phyloP scores from a whole-genome alignment of 64 coral and sea anemone genomes.

The Pachyseris speciosa region DNA sequence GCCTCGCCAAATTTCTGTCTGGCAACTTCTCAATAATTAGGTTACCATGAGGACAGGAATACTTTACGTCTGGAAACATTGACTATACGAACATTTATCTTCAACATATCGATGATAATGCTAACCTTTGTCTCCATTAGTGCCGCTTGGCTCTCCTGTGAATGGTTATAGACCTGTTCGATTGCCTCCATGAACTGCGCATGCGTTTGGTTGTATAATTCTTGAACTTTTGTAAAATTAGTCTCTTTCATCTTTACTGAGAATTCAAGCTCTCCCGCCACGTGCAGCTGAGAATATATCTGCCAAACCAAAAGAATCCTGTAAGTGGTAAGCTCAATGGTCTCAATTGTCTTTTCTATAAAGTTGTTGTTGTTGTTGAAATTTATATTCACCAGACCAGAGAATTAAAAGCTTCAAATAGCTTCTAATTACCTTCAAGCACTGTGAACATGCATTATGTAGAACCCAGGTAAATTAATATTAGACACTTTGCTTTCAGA shows the following conservation, averaged over 20 bases:
- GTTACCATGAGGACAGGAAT: not conserved
- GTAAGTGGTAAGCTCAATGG: too few relatives aligned
- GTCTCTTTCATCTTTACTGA: not conserved
- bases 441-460: too few relatives aligned
- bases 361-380: too few relatives aligned
- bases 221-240: constrained; percentile 19
- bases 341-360: too few relatives aligned
- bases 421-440: too few relatives aligned
- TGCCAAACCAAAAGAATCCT: too few relatives aligned
- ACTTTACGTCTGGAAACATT: not conserved
- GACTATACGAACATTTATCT: not conserved
- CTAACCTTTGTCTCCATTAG: constrained; percentile 42
- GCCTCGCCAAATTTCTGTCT: too few relatives aligned
- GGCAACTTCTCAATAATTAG: too few relatives aligned
- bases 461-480: too few relatives aligned
- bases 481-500: too few relatives aligned
- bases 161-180: constrained; percentile 19
- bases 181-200: constrained; percentile 9
- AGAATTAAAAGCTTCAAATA: too few relatives aligned
- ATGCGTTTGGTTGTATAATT: constrained; percentile 28
- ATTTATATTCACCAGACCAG: too few relatives aligned
- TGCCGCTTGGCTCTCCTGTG: not conserved
- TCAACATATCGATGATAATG: not conserved
- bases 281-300: constrained; percentile 33
- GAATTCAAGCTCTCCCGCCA: not conserved